These are phyloP conservation scores for Drepanosiphum platanoidis DNA, from an alignment of 2,888 invertebrate species.

Conservation along the genomic window DNA sequence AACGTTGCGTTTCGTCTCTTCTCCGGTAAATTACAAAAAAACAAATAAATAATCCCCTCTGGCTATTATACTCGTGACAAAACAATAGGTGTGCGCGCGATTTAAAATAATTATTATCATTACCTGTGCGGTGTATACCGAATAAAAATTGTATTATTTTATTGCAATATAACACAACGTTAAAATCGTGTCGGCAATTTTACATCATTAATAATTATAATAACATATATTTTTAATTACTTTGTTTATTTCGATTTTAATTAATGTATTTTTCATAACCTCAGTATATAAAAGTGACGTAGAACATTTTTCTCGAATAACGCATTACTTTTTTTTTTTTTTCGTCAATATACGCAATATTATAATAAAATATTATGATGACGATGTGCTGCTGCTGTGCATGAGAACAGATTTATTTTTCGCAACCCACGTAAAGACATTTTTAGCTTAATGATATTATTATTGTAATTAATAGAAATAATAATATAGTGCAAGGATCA, in stretches of 20 bases:
- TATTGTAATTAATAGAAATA: not conserved
- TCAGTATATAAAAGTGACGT: conserved; percentile 25
- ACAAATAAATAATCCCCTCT: no score
- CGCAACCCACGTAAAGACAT: not conserved
- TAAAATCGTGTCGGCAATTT: conserved; percentile 27
- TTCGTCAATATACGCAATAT: not conserved
- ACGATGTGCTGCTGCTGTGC: not conserved
- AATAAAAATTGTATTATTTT: not conserved
- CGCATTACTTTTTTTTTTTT: not conserved
- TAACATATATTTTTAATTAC: conserved; percentile 47
- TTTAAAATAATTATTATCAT: not conserved
- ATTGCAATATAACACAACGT: conserved; percentile 5
- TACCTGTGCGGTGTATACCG: not conserved
- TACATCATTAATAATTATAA: conserved; percentile 39
- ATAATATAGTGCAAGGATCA: conserved; percentile 48
- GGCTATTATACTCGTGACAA: not conserved
- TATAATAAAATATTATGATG: no score
- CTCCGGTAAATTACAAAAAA: not conserved
- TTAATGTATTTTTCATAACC: conserved; percentile 25
- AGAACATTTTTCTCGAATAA: conserved; percentile 14
- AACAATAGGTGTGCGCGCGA: not conserved
- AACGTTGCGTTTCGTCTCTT: not conserved
- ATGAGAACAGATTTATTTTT: conserved; percentile 21
- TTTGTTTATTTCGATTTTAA: conserved; percentile 56
- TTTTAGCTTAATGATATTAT: not conserved